Percentiles rank a stretch among this genome's conserved stretches.
Evolutionary conservation across 2,888 invertebrate species (phyloP).

Genomic region (Amiota communis): DNA sequence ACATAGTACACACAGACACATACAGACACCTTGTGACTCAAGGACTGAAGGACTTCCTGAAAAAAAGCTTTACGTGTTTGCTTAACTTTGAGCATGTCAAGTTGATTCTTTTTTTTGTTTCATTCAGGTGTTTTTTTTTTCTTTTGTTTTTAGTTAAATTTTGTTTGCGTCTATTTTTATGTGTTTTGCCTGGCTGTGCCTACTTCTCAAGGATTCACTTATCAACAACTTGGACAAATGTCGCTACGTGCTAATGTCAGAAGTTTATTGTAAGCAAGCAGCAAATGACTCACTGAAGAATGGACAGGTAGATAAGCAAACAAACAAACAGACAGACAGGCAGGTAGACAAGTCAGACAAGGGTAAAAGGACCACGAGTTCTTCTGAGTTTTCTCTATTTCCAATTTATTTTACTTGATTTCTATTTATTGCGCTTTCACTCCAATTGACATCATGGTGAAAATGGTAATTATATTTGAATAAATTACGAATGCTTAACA

Average conservation of each 20-base stretch:
- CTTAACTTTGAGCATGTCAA: constrained; percentile 9
- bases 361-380: too few relatives aligned
- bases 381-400: too few relatives aligned
- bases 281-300: neutral
- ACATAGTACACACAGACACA: neutral
- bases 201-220: neutral
- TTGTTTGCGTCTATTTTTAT: neutral
- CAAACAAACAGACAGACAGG: neutral
- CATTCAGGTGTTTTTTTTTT: too few relatives aligned
- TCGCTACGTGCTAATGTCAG: constrained; percentile 21
- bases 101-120: neutral
- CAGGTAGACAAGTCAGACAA: neutral
- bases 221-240: neutral
- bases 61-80: constrained; percentile 9
- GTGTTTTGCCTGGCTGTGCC: neutral
- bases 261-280: neutral
- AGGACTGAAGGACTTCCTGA: neutral
- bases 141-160: neutral
- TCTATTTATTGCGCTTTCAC: neutral
- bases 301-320: neutral
- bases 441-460: constrained; percentile 16
- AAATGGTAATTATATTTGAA: constrained; percentile 28
- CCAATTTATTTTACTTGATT: too few relatives aligned
- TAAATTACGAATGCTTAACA: constrained; percentile 2
- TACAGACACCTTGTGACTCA: neutral